Evolutionary conservation across 2,888 invertebrate species (phyloP).

Genomic region (Lochmaea capreae): DNA sequence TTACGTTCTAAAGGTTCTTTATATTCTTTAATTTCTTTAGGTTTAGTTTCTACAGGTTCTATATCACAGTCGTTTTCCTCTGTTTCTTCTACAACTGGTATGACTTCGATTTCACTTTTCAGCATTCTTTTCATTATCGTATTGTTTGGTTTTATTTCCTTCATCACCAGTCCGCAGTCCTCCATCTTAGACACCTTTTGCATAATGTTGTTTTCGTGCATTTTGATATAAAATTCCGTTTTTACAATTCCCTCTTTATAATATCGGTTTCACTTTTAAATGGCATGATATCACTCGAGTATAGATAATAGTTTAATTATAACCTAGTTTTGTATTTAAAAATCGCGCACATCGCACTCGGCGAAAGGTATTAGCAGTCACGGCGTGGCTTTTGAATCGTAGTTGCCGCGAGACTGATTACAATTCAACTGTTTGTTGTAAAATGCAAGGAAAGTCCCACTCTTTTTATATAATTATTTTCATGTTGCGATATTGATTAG

Average conservation of each 20-base stretch:
- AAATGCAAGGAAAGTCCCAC: slow-evolving; percentile 48
- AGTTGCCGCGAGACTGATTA: slow-evolving; percentile 47
- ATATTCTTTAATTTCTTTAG: slow-evolving; percentile 22
- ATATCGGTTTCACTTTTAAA: slow-evolving; percentile 20
- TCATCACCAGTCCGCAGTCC: slow-evolving; percentile 43
- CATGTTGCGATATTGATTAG: slow-evolving; percentile 17
- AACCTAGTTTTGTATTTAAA: slow-evolving; percentile 31
- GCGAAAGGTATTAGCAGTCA: slow-evolving; percentile 21
- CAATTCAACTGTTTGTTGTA: slow-evolving; percentile 40
- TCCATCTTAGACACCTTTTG: slow-evolving; percentile 37
- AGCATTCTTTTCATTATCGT: slow-evolving; percentile 30
- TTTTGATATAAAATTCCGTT: slow-evolving; percentile 3
- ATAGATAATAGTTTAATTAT: slow-evolving; percentile 31
- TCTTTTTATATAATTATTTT: slow-evolving; percentile 39
- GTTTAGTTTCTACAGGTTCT: slow-evolving; percentile 43
- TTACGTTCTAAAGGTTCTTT: slow-evolving; percentile 34
- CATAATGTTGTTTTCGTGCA: slow-evolving; percentile 32
- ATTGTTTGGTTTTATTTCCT: slow-evolving; percentile 41
- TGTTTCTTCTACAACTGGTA: slow-evolving; percentile 42
- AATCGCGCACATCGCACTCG: slow-evolving; percentile 41
- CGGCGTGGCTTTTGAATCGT: slow-evolving; percentile 26
- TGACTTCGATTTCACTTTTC: slow-evolving; percentile 38
- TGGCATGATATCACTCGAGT: slow-evolving; percentile 29
- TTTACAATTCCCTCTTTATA: slow-evolving; percentile 26
- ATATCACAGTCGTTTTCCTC: slow-evolving; percentile 49